Evolutionary conservation across 2,888 invertebrate species (phyloP).

Genomic region (Tineola bisselliella): DNA sequence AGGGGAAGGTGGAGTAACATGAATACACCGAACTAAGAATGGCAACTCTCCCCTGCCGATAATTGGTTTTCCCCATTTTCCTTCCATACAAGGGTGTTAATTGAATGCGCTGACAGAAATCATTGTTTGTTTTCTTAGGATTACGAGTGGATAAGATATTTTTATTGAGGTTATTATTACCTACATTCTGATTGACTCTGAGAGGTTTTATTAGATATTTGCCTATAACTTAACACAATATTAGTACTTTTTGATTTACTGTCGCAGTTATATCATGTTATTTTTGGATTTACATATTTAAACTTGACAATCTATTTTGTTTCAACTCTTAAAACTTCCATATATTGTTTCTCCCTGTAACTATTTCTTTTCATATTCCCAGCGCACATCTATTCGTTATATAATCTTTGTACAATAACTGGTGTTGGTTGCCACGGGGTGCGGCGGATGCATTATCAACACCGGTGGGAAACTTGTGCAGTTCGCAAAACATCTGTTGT

Average conservation of each 20-base stretch:
- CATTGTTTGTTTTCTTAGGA: conserved; percentile 14
- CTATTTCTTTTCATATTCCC: neutral
- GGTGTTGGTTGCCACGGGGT: neutral
- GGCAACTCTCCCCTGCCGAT: conserved; percentile 26
- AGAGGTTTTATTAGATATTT: neutral
- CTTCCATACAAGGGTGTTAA: conserved; percentile 26
- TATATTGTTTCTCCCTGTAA: too few relatives aligned
- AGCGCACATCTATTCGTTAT: neutral
- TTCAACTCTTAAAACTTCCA: too few relatives aligned
- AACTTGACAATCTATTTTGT: too few relatives aligned
- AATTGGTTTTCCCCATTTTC: conserved; percentile 34
- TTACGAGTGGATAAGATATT: neutral
- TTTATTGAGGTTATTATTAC: neutral
- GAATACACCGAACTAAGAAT: conserved; percentile 7
- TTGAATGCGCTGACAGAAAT: conserved; percentile 35
- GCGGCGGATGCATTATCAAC: conserved; percentile 13
- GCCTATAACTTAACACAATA: too few relatives aligned
- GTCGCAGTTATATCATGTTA: too few relatives aligned
- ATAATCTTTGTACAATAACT: neutral
- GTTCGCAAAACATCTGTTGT: conserved; percentile 16
- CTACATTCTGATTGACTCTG: neutral
- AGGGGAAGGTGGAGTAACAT: neutral
- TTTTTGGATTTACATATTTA: too few relatives aligned
- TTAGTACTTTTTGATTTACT: neutral
- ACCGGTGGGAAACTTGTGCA: conserved; percentile 17